Base-by-base conservation (phyloP, 2,797 vertebrate species). In the Hypotaenidia philippensis region DNA sequence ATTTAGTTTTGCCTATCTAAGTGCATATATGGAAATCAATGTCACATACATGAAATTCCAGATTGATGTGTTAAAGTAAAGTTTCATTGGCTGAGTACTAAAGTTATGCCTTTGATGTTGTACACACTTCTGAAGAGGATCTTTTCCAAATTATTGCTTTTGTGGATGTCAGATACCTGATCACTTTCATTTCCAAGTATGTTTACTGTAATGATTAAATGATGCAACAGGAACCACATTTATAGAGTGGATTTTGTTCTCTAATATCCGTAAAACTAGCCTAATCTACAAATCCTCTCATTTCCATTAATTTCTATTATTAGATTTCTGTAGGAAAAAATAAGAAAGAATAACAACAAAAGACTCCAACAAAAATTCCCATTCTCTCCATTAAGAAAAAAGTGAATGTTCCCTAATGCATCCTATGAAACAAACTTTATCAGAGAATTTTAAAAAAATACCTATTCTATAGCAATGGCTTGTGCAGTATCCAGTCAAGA, bases 351-450 rank as follows among this genome's bases (percentile, higher is more conserved):
- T 4, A 53, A n/a, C 4, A 16, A 19, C 15, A 64, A 34, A 32
- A 63, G 25, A 4, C 7, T 5, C 15, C 27, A 16, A 9, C 27
- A 25, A 40, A 8, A 3, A 2, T 7, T 1, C 6, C 8, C 5
- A 40, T 32, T 76, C 12, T 41, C 26, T 65, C 29, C 4, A 29
- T 72, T 60, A 59, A 71, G 60, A 83, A 65, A 75, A 44, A 44
- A 44, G 41, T 15, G 5, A 38, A 29, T 40, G 12, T 15, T 57
- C 11, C 36, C 21, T 50, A 69, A 44, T 44, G 41, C 22, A 49
- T 34, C 18, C 22, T 69, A 26, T 45, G 69, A 76, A 55, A 55
- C 8, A 47, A 55, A 49, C 15, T 50, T 59, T 36, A 10, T 29
- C 15, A 34, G 3, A 44, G 25, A 66, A n/a, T 25, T 25, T 41